Evolutionary conservation across 2,113 vertebrate genomes (phyloP).

Genomic region (Dendrocopos noguchii): DNA sequence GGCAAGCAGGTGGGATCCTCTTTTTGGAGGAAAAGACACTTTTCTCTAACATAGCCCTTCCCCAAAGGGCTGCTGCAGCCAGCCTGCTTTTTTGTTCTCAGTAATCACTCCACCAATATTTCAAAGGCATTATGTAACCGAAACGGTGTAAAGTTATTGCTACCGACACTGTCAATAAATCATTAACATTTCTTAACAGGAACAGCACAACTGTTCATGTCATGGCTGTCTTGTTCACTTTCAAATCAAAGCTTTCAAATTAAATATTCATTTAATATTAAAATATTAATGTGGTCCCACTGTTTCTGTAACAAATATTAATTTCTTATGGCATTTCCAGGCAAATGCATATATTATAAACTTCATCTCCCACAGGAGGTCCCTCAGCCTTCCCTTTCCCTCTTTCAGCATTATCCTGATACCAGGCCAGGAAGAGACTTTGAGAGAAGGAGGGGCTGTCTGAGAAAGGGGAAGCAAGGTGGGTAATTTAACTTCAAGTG

Average conservation of each 20-base stretch:
- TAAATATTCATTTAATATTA: slow-evolving; percentile 82
- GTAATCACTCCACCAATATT: slow-evolving; percentile 60
- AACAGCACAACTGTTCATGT: slow-evolving; percentile 64
- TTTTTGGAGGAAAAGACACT: not conserved
- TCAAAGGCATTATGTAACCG: slow-evolving; percentile 67
- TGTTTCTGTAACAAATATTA: slow-evolving; percentile 83
- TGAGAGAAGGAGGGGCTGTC: not conserved
- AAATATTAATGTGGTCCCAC: slow-evolving; percentile 81
- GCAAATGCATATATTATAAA: slow-evolving; percentile 76
- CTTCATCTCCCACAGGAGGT: slow-evolving; percentile 65
- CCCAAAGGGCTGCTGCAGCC: slow-evolving; percentile 24
- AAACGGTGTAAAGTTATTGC: slow-evolving; percentile 64
- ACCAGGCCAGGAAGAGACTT: not conserved
- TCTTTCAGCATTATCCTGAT: slow-evolving; percentile 6
- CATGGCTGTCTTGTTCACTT: slow-evolving; percentile 74
- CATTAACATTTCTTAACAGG: slow-evolving; percentile 73
- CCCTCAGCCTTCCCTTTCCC: slow-evolving; percentile 44
- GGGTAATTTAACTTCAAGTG: slow-evolving; percentile 17
- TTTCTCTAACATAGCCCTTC: not conserved
- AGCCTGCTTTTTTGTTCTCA: slow-evolving; percentile 51
- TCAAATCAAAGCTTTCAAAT: slow-evolving; percentile 78
- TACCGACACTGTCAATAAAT: slow-evolving; percentile 70
- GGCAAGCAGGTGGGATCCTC: not conserved
- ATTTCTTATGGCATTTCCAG: slow-evolving; percentile 83
- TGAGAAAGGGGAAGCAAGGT: slow-evolving; percentile 44